Evolutionary conservation across 2,797 vertebrate genomes (phyloP), one percentile per base, ranked within the genome.

Genomic region (Gila robusta): DNA sequence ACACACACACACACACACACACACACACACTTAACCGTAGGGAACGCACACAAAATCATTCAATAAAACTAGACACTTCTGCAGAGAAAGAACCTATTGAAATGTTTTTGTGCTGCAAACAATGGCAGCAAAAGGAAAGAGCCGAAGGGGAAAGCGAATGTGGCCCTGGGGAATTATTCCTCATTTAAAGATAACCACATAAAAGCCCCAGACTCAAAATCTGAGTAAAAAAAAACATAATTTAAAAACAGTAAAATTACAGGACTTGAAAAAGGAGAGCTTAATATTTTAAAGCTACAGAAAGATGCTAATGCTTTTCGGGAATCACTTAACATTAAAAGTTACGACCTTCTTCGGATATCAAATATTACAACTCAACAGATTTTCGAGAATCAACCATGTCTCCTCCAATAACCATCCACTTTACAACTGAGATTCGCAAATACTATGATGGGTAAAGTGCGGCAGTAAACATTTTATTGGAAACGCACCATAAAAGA

Each of bases 91-190:
- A 52, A 69, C 69, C 84, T 52, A 73, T 81, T 81, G 78, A 73
- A 86, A 80, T 32, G 78, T 81, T 74, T 84, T 81, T 80, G 79
- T 86, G 78, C 78, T 4, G 16, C 56, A 73, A 72, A 86, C 84
- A 86, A 81, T 81, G n/a, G 84, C 69, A 52, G 78, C 54, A n/a
- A 71, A 82, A 81, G 41, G 54, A 86, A 73, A 81, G 54, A 64
- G 84, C 78, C 9, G 56, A 52, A 41, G 54, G 64, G 56, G 41
- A 10, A 66, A 80, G 70, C 2, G 44, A 86, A 73, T n/a, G 44
- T 41, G 78, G 78, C 84, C 84, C 84, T 67, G 69, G 70, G 84
- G 84, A 86, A 86, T 81, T 86, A 81, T 81, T 86, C 59, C 32
- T 28, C 84, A 74, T 81, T 74, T 64, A 86, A 73, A 81, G 79